phyloP scores from a whole-genome alignment of 30 jellyfish, hydroid and myxozoan species.

The Pelagia noctiluca region DNA sequence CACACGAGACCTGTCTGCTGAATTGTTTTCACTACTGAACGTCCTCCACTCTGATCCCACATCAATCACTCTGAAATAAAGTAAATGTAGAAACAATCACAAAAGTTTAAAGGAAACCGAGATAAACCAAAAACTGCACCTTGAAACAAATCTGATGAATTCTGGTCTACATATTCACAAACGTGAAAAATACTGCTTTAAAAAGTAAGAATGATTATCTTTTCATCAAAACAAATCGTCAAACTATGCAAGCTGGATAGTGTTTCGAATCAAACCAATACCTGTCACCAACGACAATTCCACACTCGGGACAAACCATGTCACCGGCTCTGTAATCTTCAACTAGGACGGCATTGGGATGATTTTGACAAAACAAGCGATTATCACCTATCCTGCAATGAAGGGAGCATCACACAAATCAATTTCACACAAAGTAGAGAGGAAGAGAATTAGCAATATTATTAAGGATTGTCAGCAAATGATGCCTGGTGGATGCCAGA shows the following conservation, averaged over 20 bases:
- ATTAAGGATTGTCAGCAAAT: too few species aligned
- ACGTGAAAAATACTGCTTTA: too few species aligned
- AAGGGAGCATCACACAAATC: background rate
- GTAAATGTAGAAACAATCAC: background rate
- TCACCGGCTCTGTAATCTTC: slow-evolving; percentile 99
- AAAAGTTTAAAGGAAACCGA: background rate
- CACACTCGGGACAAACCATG: slow-evolving; percentile 99
- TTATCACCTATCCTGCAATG: slow-evolving; percentile 12
- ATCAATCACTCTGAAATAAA: slow-evolving; percentile 85
- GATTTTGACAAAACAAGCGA: slow-evolving; percentile 81
- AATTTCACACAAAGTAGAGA: too few species aligned
- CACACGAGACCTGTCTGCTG: slow-evolving; percentile 97
- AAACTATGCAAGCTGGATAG: too few species aligned
- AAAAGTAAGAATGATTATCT: too few species aligned
- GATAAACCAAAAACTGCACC: too few species aligned
- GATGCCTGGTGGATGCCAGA: too few species aligned
- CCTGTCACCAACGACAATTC: slow-evolving; percentile 99
- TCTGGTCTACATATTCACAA: too few species aligned
- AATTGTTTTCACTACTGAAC: slow-evolving; percentile 87
- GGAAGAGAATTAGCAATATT: too few species aligned
- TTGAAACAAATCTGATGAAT: too few species aligned
- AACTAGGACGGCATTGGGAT: slow-evolving; percentile 84
- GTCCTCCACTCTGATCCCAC: slow-evolving; percentile 99
- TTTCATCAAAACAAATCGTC: too few species aligned
- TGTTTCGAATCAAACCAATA: background rate